Evolutionary conservation across 2,888 invertebrate species (phyloP).

Genomic region (Mythimna lalbum): DNA sequence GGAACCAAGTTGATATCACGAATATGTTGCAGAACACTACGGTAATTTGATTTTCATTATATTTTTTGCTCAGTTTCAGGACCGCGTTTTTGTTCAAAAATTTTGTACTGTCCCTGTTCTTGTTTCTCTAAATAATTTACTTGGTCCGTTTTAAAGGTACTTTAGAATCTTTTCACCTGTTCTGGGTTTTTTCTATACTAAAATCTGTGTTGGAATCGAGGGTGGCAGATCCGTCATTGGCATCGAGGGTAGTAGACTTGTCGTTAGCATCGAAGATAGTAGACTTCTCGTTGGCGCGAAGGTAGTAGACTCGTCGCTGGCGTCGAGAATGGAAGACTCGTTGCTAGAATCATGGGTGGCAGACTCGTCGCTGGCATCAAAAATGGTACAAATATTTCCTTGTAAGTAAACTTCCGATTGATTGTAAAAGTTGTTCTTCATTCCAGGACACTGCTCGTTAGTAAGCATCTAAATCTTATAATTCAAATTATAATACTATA

Average conservation of each 20-base stretch:
- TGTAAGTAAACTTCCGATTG: conserved; percentile 53
- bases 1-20: conserved; percentile 61
- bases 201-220: neutral
- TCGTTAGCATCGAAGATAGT: too few relatives aligned
- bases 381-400: conserved; percentile 61
- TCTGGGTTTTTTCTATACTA: neutral
- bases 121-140: too few relatives aligned
- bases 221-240: neutral
- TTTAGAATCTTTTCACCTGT: too few relatives aligned
- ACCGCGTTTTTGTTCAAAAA: too few relatives aligned
- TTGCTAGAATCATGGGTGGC: conserved; percentile 23
- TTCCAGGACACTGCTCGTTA: conserved; percentile 66
- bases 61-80: neutral
- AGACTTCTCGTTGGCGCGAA: conserved; percentile 13
- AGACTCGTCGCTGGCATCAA: neutral
- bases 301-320: too few relatives aligned
- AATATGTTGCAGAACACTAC: conserved; percentile 57
- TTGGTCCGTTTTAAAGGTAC: too few relatives aligned
- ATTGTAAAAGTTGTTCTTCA: conserved; percentile 49
- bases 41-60: conserved; percentile 64
- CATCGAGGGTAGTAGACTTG: neutral
- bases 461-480: conserved; percentile 26
- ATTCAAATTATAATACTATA: too few relatives aligned
- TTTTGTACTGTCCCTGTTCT: too few relatives aligned
- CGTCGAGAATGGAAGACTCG: neutral